A percentile compares a stretch with the other conserved stretches of the same genome.
These are phyloP conservation scores for Gouania willdenowi DNA, from an alignment of 2,797 vertebrate genomes.

Conservation along the genomic window DNA sequence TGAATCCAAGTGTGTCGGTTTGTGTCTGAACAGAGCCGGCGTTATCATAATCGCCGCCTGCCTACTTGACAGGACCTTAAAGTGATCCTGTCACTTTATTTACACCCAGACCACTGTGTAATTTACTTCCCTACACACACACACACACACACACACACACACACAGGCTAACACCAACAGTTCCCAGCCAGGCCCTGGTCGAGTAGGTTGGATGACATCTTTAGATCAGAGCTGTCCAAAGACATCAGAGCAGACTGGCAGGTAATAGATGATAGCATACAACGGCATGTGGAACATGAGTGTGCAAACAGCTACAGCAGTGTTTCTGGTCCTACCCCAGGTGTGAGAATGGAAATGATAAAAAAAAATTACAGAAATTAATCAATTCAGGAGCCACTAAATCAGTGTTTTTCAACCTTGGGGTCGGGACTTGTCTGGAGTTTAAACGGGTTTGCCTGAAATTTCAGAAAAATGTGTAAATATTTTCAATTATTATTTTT, in stretches of 20 bases:
- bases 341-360: too few species aligned
- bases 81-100: constrained; percentile 99
- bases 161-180: constrained; percentile 43
- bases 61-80: constrained; percentile 98
- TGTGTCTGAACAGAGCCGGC: constrained; percentile 84
- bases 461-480: too few species aligned
- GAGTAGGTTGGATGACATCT: constrained; percentile 98
- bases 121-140: constrained; percentile 50
- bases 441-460: too few species aligned
- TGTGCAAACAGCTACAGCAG: too few species aligned
- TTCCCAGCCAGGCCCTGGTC: constrained; percentile 51
- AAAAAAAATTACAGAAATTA: too few species aligned
- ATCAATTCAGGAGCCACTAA: too few species aligned
- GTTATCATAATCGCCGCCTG: constrained; percentile 99
- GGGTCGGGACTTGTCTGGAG: too few species aligned
- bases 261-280: constrained; percentile 99
- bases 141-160: constrained; percentile 15
- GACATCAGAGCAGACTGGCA: constrained; percentile 98
- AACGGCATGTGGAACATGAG: too few species aligned
- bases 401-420: too few species aligned
- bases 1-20: constrained; percentile 84
- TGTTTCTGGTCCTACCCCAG: too few species aligned
- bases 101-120: constrained; percentile 88
- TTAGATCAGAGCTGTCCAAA: constrained; percentile 99
- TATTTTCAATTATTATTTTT: too few species aligned